Evolutionary conservation across 2,888 invertebrate genomes (phyloP).

Genomic region (Drosophila leonis): DNA sequence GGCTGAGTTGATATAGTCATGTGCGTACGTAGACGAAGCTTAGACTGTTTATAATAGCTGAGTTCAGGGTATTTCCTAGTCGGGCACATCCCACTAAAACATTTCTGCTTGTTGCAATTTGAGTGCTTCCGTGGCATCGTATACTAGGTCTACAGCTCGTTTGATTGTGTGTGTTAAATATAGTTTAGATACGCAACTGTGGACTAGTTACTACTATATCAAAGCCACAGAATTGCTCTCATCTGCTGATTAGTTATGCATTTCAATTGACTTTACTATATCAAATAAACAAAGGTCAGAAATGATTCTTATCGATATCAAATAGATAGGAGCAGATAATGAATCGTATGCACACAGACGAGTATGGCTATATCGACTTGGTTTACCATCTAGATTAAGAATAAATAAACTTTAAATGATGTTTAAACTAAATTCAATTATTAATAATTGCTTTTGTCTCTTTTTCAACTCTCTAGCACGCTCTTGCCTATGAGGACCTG

Average conservation of each 20-base stretch:
- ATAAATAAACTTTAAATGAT: not conserved
- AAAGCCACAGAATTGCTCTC: not conserved
- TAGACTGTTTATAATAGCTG: no score
- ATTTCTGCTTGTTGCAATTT: not conserved
- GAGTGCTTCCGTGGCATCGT: not conserved
- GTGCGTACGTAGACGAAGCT: no score
- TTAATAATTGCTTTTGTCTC: not conserved
- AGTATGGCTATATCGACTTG: not conserved
- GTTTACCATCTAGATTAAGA: not conserved
- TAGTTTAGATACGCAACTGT: not conserved
- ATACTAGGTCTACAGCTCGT: not conserved
- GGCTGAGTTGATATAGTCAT: not conserved
- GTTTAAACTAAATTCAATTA: not conserved
- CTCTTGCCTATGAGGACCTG: conserved; percentile 89
- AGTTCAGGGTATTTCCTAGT: not conserved
- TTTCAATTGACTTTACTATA: no score
- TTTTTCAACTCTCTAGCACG: conserved; percentile 84
- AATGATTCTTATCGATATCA: not conserved
- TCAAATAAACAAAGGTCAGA: no score
- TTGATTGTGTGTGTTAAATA: not conserved
- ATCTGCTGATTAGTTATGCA: not conserved
- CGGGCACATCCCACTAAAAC: not conserved
- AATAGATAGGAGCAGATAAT: not conserved
- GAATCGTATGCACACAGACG: not conserved
- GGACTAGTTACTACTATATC: not conserved